These are phyloP conservation scores for Zhengitettix transpicula DNA, from an alignment of 2,888 invertebrate species.

Conservation along the genomic window DNA sequence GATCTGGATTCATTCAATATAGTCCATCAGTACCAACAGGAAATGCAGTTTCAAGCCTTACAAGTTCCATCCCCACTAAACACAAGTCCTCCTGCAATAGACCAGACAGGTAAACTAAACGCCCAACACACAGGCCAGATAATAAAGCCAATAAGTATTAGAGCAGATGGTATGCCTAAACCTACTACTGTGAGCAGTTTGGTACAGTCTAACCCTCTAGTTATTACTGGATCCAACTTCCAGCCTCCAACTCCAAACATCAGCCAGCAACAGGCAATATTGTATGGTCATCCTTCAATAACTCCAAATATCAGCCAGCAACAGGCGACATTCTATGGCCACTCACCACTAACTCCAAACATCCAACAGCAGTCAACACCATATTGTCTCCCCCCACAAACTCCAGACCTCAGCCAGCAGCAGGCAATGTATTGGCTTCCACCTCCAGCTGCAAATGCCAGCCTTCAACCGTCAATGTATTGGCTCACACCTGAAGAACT, in stretches of 20 bases:
- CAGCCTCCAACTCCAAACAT: background rate
- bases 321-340: no score
- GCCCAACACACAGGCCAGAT: background rate
- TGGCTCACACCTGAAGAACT: no score
- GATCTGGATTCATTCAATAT: slow-evolving; percentile 8
- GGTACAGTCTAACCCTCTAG: background rate
- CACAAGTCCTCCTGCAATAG: background rate
- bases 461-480: no score
- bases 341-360: no score
- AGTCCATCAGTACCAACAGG: slow-evolving; percentile 9
- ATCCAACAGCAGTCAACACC: no score
- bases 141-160: background rate
- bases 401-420: no score
- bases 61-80: background rate
- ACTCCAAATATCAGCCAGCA: no score
- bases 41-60: background rate
- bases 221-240: background rate
- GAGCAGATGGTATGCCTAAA: background rate
- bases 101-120: background rate
- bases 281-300: no score
- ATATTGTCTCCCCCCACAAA: no score
- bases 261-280: no score
- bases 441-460: no score
- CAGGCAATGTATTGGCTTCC: no score
- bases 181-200: background rate